Evolutionary conservation across 64 coral and sea anemone species (phyloP), one percentile per base, ranked within the genome.

Genomic region (Montipora capricornis): DNA sequence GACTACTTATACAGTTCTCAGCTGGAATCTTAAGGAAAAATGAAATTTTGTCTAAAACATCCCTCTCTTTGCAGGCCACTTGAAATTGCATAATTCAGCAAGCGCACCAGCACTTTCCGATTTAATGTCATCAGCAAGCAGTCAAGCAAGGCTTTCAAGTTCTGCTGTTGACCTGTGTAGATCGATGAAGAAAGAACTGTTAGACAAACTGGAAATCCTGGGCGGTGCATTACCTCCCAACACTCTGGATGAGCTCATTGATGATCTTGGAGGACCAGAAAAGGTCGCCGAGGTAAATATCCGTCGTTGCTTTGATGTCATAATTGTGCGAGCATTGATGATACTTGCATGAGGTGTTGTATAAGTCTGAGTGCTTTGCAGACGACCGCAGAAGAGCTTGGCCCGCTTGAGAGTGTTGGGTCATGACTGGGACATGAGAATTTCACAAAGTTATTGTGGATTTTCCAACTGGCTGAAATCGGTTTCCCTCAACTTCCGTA

Each of bases 231-330:
- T 99, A 19, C 98, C 98, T 37, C 86, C 95, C 58, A 99, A 99
- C 79, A 99, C 98, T 57, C 78, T 99, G 10, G 98, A 99, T 93
- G 79, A 99, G 78, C 90, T 99, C 17, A 96, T 99, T 47, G 80
- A 99, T 60, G 75, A 91, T 22, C 84, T 99, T 5, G 98, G 98
- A 49, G 98, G 98, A 58, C 95, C 98, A 74, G 83, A 94, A 8
- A 83, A 71, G n/a, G 98, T 99, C 55, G 79, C 97, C 8, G 97
- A 99, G 95, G 97, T 99, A 78, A 84, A 74, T 66, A 19, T 71
- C 68, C 14, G 5, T 13, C 16, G 12, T 17, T 71, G 20, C 4
- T 71, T 71, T 24, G 5, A 20, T 71, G 68, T 71, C 20, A 71
- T 20, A 29, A 71, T 24, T 5, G 5, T 20, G 68, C 19, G 2